Evolutionary conservation across 1,140 invertebrate species (phyloP).

Genomic region (Trichonephila inaurata): DNA sequence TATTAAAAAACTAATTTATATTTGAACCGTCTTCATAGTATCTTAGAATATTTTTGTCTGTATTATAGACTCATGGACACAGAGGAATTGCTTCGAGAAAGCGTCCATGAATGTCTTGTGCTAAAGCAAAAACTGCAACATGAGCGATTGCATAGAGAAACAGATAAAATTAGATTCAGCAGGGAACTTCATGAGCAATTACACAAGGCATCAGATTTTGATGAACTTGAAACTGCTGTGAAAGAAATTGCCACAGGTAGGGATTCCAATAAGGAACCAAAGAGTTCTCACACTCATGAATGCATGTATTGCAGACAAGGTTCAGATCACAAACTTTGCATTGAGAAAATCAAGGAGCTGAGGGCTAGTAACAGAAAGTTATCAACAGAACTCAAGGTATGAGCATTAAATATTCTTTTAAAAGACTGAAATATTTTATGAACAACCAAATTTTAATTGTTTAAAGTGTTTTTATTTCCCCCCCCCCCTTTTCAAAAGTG

Average conservation of each 20-base stretch:
- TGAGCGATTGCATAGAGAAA: conserved; percentile 13
- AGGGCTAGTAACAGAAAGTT: not conserved
- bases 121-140: conserved; percentile 46
- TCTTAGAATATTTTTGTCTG: not conserved
- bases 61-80: conserved; percentile 62
- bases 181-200: not conserved
- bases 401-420: too few species aligned
- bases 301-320: conserved; percentile 23
- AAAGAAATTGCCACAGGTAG: conserved; percentile 21
- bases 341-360: conserved; percentile 25
- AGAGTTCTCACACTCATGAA: not conserved
- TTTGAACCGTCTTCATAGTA: too few species aligned
- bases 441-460: too few species aligned
- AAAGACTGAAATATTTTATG: too few species aligned
- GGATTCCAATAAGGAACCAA: not conserved
- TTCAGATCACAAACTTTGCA: conserved; percentile 11
- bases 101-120: conserved; percentile 56
- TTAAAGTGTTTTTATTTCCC: too few species aligned
- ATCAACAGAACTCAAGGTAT: not conserved
- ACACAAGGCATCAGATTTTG: not conserved
- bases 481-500: too few species aligned
- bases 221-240: conserved; percentile 45
- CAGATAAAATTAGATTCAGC: not conserved
- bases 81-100: conserved; percentile 65
- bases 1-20: not conserved